Conservation (phyloP, 1,140 invertebrate genomes). For the Panagrolaimus sp. region DNA sequence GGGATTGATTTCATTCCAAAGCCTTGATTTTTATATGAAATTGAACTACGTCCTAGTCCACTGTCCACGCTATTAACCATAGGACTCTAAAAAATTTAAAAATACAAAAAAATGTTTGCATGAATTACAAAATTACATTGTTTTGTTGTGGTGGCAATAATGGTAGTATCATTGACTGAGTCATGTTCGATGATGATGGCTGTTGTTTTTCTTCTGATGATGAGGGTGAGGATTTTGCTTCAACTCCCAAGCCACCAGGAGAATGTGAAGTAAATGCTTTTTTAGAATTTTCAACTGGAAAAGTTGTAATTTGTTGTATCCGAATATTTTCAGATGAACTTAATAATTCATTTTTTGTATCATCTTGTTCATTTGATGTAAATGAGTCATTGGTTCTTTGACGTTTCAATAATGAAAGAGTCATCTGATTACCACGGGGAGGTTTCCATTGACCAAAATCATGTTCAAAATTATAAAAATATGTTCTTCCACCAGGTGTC, state of each 20-base stretch:
- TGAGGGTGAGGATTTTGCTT: too few species aligned
- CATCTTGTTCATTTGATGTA: not conserved
- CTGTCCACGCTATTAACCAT: conserved; percentile 21
- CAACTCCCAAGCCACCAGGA: not conserved
- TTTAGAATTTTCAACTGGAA: conserved; percentile 1
- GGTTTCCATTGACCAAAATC: conserved; percentile 44
- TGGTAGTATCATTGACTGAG: not conserved
- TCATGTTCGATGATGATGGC: not conserved
- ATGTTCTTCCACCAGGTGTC: conserved; percentile 41
- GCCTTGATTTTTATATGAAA: conserved; percentile 30
- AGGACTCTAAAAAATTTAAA: conserved; percentile 4
- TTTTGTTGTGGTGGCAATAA: too few species aligned
- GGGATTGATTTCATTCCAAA: conserved; percentile 21
- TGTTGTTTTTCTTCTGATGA: not conserved
- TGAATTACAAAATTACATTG: too few species aligned
- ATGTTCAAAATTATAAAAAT: conserved; percentile 7
- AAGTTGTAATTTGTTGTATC: conserved; percentile 2
- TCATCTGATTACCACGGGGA: conserved; percentile 24
- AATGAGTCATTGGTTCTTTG: conserved; percentile 2
- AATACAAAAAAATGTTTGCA: not conserved
- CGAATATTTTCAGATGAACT: not conserved
- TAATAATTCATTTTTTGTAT: not conserved
- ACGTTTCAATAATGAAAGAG: not conserved
- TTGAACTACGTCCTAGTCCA: conserved; percentile 23
- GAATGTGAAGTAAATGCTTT: conserved; percentile 4